phyloP scores from a whole-genome alignment of 2,888 invertebrate species.

The Bursaphelenchus okinawaensis region DNA sequence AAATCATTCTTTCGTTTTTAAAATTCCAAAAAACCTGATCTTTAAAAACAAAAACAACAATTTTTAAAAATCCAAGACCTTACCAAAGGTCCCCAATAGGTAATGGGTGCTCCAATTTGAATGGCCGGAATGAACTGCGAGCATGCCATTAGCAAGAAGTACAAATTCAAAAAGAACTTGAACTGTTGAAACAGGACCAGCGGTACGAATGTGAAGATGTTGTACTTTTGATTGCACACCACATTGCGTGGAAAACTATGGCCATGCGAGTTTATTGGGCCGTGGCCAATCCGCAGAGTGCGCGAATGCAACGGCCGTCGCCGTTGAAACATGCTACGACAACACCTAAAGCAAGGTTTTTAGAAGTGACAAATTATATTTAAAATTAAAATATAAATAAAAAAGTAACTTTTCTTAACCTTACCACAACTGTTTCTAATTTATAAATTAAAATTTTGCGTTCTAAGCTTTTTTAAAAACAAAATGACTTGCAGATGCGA shows the following conservation, averaged over 20 bases:
- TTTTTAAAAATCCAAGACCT: too few species aligned
- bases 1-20: not conserved
- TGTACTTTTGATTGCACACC: slow-evolving; percentile 97
- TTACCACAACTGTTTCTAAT: too few species aligned
- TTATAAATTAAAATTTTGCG: too few species aligned
- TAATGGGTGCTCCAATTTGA: slow-evolving; percentile 91
- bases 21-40: not conserved
- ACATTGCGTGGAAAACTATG: slow-evolving; percentile 68
- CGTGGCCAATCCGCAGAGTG: slow-evolving; percentile 55
- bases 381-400: too few species aligned
- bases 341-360: slow-evolving; percentile 42
- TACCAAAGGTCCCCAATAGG: slow-evolving; percentile 93
- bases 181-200: slow-evolving; percentile 87
- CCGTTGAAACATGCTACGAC: slow-evolving; percentile 47
- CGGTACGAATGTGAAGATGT: slow-evolving; percentile 66
- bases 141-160: slow-evolving; percentile 93
- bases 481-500: too few species aligned
- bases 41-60: slow-evolving; percentile 15
- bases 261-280: slow-evolving; percentile 35
- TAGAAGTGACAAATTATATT: too few species aligned
- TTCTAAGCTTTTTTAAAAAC: too few species aligned
- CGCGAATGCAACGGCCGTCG: slow-evolving; percentile 50
- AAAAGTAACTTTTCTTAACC: too few species aligned
- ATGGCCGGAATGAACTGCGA: slow-evolving; percentile 96
- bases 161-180: slow-evolving; percentile 94